phyloP scores from a whole-genome alignment of 2,888 invertebrate species.

The Nycteola revayana region DNA sequence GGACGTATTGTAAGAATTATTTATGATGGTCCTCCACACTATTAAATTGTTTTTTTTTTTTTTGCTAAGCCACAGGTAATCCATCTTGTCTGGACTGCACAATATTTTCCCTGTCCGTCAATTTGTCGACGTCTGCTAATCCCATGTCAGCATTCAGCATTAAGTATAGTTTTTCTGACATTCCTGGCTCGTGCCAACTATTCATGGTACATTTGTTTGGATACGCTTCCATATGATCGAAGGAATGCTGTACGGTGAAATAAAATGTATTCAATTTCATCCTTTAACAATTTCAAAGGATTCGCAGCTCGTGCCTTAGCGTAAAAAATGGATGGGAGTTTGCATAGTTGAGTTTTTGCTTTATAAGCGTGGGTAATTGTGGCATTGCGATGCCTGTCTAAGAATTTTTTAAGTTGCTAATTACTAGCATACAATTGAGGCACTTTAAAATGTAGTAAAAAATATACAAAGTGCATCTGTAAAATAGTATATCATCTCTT shows the following conservation, averaged over 20 bases:
- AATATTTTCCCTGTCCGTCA: conserved; percentile 31
- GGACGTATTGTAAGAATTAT: too few species aligned
- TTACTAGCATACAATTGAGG: too few species aligned
- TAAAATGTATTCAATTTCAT: conserved; percentile 22
- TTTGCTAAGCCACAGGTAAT: conserved; percentile 25
- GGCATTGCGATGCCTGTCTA: too few species aligned
- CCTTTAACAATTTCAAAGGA: conserved; percentile 1
- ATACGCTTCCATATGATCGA: conserved; percentile 32
- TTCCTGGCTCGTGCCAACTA: conserved; percentile 68
- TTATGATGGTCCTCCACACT: too few species aligned
- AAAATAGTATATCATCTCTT: too few species aligned
- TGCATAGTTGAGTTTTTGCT: too few species aligned
- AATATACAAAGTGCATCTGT: too few species aligned
- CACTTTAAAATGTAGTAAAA: too few species aligned
- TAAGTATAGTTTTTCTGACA: conserved; percentile 54
- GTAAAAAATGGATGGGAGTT: conserved; percentile 6
- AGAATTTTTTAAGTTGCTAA: conserved; percentile 2
- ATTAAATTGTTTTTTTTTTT: conserved; percentile 4
- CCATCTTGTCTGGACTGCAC: conserved; percentile 38
- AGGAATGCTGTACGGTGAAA: conserved; percentile 24
- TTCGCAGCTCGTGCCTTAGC: too few species aligned
- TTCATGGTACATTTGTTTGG: conserved; percentile 55
- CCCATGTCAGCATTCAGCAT: conserved; percentile 22
- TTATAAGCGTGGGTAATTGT: too few species aligned
- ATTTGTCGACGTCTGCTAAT: conserved; percentile 26